Conservation (phyloP, 2,797 vertebrate species). For the Mormyrops boulengeri region DNA sequence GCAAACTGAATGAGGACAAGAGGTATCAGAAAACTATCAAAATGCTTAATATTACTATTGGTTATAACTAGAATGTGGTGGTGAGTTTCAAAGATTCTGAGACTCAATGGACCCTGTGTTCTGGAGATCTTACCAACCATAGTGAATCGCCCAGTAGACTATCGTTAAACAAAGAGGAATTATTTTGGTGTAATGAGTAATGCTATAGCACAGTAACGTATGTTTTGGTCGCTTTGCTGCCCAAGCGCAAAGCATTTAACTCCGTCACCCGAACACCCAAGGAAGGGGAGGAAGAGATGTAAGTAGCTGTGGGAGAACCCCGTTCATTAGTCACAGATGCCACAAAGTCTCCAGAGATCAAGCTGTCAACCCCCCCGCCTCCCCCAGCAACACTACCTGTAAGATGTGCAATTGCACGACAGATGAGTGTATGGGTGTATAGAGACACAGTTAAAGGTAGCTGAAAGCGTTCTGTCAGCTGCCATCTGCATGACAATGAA, state of each 20-base stretch:
- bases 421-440: neutral
- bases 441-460: neutral
- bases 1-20: neutral
- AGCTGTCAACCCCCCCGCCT: neutral
- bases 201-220: neutral
- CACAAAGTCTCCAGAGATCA: neutral
- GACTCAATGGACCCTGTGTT: neutral
- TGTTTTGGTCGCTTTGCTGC: neutral
- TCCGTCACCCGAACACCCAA: constrained; percentile 23
- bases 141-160: neutral
- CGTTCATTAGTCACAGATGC: constrained; percentile 31
- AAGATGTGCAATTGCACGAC: neutral
- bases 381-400: neutral
- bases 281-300: constrained; percentile 30
- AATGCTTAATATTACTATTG: neutral
- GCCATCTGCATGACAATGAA: neutral
- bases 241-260: neutral
- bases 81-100: neutral
- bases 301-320: constrained; percentile 9
- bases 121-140: neutral
- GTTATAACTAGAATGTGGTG: neutral
- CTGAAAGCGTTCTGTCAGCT: constrained; percentile 5
- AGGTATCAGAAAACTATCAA: neutral
- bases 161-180: neutral
- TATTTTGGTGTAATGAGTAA: neutral